phyloP scores from a whole-genome alignment of 2,797 vertebrate species.

The Neosalanx taihuensis region DNA sequence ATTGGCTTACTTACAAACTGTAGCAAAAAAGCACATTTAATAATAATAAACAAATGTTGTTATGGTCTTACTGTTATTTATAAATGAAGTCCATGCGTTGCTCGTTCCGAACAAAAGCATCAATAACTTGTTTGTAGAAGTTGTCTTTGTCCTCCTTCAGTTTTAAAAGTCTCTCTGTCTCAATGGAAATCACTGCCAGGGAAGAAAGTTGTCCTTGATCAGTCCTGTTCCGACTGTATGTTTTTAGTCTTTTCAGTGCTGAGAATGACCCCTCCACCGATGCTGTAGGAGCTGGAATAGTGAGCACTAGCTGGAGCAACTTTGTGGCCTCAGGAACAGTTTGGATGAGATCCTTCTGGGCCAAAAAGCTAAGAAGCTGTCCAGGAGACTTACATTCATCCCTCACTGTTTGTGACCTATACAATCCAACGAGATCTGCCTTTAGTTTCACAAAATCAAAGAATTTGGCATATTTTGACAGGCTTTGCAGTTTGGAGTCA shows the following conservation, averaged over 20 bases:
- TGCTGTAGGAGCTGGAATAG: not conserved
- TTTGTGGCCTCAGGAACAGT: not conserved
- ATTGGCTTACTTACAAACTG: no score
- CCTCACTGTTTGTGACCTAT: no score
- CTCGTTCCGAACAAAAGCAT: not conserved
- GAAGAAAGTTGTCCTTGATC: not conserved
- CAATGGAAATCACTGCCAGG: not conserved
- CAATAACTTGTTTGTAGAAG: no score
- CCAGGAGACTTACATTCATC: not conserved
- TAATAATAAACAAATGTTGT: no score
- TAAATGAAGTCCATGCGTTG: not conserved
- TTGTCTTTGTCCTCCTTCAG: no score
- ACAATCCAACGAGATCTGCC: no score
- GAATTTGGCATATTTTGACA: no score
- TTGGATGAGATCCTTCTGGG: not conserved
- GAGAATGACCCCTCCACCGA: not conserved
- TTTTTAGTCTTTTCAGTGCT: not conserved
- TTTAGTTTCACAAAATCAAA: no score
- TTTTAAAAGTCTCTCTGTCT: not conserved
- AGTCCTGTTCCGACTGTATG: not conserved
- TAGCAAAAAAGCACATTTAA: no score
- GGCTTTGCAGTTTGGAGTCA: no score
- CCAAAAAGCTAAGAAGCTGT: not conserved
- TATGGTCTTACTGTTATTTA: not conserved
- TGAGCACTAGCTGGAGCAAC: not conserved